Evolutionary conservation across 2,797 vertebrate genomes (phyloP), one percentile per base, ranked within the genome.

Genomic region (Siniperca obscura): DNA sequence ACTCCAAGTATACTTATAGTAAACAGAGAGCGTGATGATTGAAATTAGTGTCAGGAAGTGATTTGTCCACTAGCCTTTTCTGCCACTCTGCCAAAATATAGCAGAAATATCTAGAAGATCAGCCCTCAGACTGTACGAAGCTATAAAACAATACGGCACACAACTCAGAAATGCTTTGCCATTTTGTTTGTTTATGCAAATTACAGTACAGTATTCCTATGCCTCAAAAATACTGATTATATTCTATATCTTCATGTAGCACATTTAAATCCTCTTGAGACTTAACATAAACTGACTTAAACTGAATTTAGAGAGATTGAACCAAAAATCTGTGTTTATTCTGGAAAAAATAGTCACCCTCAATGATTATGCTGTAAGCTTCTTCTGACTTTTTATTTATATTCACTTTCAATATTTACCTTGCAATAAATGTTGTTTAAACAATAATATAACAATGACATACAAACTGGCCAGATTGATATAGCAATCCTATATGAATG

Each of bases 21-120:
- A 48, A 80, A 68, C 36, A 75, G 38, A 84, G 70, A 44, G 55
- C 38, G 46, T 44, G 46, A 70, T 21, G 52, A 74, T 6, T 82
- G 64, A 66, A 60, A 48, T 75, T 9, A 56, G 34, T 61, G 59
- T n/a, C 34, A 62, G 57, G 59, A 56, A 60, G 57, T 19, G 10
- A 66, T n/a, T 44, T 70, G 66, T 44, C 25, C 40, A 65, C 3
- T 19, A 27, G 22, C 12, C 17, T 55, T 66, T 16, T 40, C 30
- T 50, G 36, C 22, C 11, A 25, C 64, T 73, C 44, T 69, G 56
- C 16, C 3, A 60, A 70, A 57, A 60, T n/a, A 44, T 19, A 57
- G 50, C 56, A 73, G 52, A 57, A 5, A 50, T n/a, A 25, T 55
- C 38, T 21, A 11, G 22, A 55, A 21, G 22, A 66, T 30, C 17